Evolutionary conservation across 2,113 vertebrate genomes (phyloP), one percentile per base, ranked within the genome.

Genomic region (Pomatorhinus ruficollis): DNA sequence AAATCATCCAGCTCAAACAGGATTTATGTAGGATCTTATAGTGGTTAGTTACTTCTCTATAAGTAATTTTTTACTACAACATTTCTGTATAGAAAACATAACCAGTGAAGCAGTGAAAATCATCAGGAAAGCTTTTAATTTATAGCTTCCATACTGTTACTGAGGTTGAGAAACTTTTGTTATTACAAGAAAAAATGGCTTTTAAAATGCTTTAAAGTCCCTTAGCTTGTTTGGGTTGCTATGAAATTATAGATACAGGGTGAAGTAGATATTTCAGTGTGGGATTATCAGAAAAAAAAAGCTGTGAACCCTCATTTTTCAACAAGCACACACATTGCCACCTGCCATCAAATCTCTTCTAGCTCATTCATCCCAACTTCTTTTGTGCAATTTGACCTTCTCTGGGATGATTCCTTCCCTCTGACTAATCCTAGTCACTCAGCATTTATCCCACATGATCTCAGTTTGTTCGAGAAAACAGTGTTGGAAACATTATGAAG

Each of bases 11-110:
- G n/a, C 59, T 72, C 70, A 91, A 54, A 76, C 18, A 50, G 70
- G 82, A 95, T 96, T 97, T 96, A 94, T 91, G 78, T 64, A 40
- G 39, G 57, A 57, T 76, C 45, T 90, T 89, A 56, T 45, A 45
- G n/a, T 45, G 45, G 21, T 77, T 90, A 85, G 63, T 79, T 91
- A 65, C 81, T 72, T 77, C 10, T 20, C 50, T 69, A 7, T 50
- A 89, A 54, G 77, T 85, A 86, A 91, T 93, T 90, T 95, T 93
- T 95, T 66, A 76, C 31, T 33, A 44, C 37, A 80, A 15, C 2
- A 7, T 74, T 96, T 91, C 75, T 83, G 71, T 57, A 47, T 35
- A 83, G 87, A 79, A 96, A 95, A 65, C 21, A 56, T 79, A 95
- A 83, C 59, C 63, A 83, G 10, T 56, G 89, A 93, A 77, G 75